phyloP scores from a whole-genome alignment of 2,113 vertebrate species.

The Actenoides lindsayi region DNA sequence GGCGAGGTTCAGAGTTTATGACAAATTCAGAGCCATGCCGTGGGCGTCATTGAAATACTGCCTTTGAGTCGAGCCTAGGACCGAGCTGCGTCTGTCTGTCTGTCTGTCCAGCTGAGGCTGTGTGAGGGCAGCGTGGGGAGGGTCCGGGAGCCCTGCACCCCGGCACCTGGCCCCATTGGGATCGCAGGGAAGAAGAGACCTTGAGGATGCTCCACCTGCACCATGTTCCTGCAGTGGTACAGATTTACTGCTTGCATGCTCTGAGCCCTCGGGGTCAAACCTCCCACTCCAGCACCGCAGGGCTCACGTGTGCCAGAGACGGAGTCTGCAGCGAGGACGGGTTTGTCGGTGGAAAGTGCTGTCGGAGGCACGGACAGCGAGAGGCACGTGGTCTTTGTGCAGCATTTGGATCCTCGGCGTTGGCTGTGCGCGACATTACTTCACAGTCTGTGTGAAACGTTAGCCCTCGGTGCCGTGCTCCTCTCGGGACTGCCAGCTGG shows the following conservation, averaged over 20 bases:
- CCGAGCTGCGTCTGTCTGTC: not conserved
- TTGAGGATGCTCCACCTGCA: rapidly evolving
- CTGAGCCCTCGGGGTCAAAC: rapidly evolving
- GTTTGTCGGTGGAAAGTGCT: not conserved
- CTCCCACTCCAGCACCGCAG: not conserved
- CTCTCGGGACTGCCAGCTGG: not conserved
- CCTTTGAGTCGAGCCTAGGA: not conserved
- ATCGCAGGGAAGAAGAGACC: not conserved
- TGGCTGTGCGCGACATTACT: not conserved
- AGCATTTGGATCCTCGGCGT: not conserved
- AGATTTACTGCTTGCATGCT: rapidly evolving
- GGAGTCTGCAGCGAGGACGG: not conserved
- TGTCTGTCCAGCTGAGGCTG: not conserved
- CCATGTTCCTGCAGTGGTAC: not conserved
- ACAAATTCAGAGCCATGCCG: not conserved
- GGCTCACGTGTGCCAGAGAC: not conserved
- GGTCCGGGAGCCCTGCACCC: not conserved
- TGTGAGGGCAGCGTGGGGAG: not conserved
- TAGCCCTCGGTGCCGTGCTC: not conserved
- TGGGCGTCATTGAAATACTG: not conserved
- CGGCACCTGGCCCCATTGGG: rapidly evolving
- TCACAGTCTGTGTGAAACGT: conserved; percentile 33
- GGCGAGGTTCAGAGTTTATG: not conserved
- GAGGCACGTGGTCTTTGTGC: not conserved
- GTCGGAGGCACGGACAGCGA: not conserved